Conservation (phyloP, 1,140 invertebrate species). For the Palaemon carinicauda region DNA sequence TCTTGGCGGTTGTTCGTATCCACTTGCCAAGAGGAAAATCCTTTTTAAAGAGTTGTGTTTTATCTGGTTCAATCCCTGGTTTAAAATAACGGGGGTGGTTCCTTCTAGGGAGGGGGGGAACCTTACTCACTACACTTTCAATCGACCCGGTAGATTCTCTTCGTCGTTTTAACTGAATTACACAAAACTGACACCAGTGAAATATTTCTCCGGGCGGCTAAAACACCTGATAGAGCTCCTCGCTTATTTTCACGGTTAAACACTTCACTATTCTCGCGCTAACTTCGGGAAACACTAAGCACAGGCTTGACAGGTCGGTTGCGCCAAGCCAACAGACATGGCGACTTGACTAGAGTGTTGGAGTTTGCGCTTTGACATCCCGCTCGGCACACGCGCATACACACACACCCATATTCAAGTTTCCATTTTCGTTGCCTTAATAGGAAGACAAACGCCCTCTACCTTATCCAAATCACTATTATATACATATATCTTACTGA, state of each 20-base stretch:
- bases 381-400: slow-evolving; percentile 22
- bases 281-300: slow-evolving; percentile 29
- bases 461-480: background rate
- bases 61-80: background rate
- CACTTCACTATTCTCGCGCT: slow-evolving; percentile 42
- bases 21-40: background rate
- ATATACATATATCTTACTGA: background rate
- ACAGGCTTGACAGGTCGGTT: slow-evolving; percentile 5
- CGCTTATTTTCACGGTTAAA: slow-evolving; percentile 17
- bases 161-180: slow-evolving; percentile 35
- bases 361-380: slow-evolving; percentile 37
- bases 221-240: slow-evolving; percentile 15
- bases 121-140: slow-evolving; percentile 37
- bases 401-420: slow-evolving; percentile 6
- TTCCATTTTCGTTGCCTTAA: background rate
- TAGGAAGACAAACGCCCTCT: background rate
- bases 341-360: slow-evolving; percentile 23
- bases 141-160: slow-evolving; percentile 45
- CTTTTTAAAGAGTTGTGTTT: background rate
- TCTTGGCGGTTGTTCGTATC: slow-evolving; percentile 24
- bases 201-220: background rate
- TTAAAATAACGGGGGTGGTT: background rate
- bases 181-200: slow-evolving; percentile 31
- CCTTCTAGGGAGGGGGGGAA: slow-evolving; percentile 17
- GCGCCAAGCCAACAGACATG: slow-evolving; percentile 35